These are phyloP conservation scores for Sialia sialis DNA, from an alignment of 2,113 vertebrate genomes.

Conservation along the genomic window DNA sequence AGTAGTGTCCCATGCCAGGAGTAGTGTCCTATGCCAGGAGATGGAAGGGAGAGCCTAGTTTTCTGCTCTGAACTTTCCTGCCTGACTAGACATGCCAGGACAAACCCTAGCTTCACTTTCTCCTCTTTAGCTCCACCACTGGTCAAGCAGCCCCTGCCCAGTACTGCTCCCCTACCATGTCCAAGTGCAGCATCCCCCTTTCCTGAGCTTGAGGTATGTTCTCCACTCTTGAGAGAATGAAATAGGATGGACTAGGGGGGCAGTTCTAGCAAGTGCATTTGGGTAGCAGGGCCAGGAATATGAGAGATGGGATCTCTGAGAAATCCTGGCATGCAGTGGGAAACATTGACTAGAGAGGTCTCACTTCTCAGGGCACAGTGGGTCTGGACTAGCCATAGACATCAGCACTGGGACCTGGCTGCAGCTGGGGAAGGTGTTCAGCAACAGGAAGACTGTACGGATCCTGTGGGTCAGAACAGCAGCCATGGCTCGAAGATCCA, in stretches of 20 bases:
- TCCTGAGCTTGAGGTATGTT: neutral
- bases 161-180: neutral
- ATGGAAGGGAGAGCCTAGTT: neutral
- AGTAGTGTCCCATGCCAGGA: neutral
- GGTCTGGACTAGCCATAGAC: neutral
- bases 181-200: neutral
- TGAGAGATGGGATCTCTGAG: neutral
- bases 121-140: neutral
- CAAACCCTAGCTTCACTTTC: neutral
- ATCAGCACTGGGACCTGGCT: neutral
- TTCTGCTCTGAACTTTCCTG: neutral
- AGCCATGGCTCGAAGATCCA: fast-evolving
- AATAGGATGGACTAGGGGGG: neutral
- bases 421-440: neutral
- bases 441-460: neutral
- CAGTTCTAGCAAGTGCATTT: neutral
- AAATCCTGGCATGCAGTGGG: neutral
- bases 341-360: neutral
- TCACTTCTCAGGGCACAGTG: neutral
- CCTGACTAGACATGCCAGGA: neutral
- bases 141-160: neutral
- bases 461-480: neutral
- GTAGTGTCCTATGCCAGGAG: neutral
- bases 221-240: neutral
- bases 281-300: neutral